Evolutionary conservation across 2,113 vertebrate species (phyloP).

Genomic region (Clarias macrocephalus): DNA sequence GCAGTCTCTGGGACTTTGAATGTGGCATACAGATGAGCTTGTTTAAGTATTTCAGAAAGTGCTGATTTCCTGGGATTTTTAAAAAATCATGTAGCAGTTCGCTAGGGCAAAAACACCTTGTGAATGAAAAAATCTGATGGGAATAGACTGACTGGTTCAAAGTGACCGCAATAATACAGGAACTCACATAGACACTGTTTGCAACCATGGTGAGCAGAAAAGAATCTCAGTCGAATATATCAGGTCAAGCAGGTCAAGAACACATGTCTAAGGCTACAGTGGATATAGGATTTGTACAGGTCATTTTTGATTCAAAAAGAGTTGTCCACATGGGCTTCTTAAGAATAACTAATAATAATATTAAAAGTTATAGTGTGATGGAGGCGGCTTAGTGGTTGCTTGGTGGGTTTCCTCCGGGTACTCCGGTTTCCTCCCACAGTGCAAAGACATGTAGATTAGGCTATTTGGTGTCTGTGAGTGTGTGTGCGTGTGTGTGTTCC

Average conservation of each 20-base stretch:
- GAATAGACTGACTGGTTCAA: neutral
- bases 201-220: neutral
- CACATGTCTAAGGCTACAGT: neutral
- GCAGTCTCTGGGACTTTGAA: neutral
- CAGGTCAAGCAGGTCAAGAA: neutral
- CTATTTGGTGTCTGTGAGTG: no score
- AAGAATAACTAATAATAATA: neutral
- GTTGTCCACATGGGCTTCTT: neutral
- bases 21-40: neutral
- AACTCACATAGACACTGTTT: neutral
- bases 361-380: neutral
- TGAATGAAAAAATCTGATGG: neutral
- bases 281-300: neutral
- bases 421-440: no score
- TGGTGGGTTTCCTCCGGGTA: no score
- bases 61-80: neutral
- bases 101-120: neutral
- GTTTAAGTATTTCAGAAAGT: neutral
- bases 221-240: neutral
- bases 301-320: neutral
- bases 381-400: no score
- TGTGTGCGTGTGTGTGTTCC: no score
- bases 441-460: no score
- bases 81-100: neutral
- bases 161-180: neutral